Evolutionary conservation across 2,888 invertebrate genomes (phyloP).

Genomic region (Cremastinae sp.): DNA sequence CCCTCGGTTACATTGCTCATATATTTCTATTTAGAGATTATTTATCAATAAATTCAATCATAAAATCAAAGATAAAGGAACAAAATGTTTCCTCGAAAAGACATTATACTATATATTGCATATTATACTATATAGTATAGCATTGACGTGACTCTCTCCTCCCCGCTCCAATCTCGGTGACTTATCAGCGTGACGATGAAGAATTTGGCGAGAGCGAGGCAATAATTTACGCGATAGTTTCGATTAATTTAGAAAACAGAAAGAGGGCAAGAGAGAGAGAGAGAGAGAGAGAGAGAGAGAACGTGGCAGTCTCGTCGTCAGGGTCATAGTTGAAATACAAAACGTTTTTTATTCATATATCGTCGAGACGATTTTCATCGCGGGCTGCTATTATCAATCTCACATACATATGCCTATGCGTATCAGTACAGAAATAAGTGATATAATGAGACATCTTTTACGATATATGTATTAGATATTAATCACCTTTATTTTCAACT

Average conservation of each 20-base stretch:
- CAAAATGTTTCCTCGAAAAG: too few species aligned
- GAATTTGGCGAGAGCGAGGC: constrained; percentile 2
- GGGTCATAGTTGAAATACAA: constrained; percentile 31
- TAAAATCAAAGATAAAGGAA: too few species aligned
- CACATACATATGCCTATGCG: neutral
- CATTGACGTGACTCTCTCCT: constrained; percentile 12
- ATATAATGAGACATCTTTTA: too few species aligned
- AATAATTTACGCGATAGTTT: constrained; percentile 7
- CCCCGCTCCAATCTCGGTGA: neutral
- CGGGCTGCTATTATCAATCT: constrained; percentile 3
- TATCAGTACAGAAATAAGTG: neutral
- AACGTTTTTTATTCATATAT: constrained; percentile 1
- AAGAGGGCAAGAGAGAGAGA: too few species aligned
- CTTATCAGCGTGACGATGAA: constrained; percentile 49
- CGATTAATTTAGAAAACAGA: too few species aligned
- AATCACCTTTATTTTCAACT: too few species aligned
- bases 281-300: constrained; percentile 3
- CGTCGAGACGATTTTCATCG: neutral
- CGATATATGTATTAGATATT: too few species aligned
- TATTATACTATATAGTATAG: too few species aligned
- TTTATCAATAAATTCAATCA: too few species aligned
- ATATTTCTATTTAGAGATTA: too few species aligned
- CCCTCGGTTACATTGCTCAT: too few species aligned
- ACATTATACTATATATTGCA: too few species aligned
- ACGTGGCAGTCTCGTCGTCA: constrained; percentile 13